phyloP scores from a whole-genome alignment of 2,113 vertebrate genomes.

The Motacilla alba region DNA sequence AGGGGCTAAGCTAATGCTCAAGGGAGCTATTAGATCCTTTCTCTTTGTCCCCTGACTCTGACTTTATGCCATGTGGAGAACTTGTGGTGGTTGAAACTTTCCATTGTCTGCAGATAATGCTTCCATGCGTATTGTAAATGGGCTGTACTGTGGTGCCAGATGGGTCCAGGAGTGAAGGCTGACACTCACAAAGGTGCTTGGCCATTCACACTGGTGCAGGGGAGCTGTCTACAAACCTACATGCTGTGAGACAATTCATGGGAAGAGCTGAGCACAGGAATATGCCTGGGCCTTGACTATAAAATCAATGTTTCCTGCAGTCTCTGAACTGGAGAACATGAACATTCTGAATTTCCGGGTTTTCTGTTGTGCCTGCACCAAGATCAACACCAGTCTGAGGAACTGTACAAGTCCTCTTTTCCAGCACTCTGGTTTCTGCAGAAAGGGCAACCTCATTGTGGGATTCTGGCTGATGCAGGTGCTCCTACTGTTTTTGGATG shows the following conservation, averaged over 20 bases:
- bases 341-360: neutral
- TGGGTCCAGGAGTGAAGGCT: neutral
- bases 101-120: neutral
- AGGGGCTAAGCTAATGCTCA: neutral
- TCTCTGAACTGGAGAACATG: neutral
- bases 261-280: neutral
- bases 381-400: neutral
- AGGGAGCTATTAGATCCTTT: neutral
- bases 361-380: neutral
- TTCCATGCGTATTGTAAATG: neutral
- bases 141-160: rapidly evolving
- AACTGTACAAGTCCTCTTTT: neutral
- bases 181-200: neutral
- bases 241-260: neutral
- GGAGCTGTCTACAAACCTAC: neutral
- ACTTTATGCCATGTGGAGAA: neutral
- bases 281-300: neutral
- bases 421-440: neutral
- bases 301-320: neutral
- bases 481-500: neutral
- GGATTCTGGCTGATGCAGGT: neutral
- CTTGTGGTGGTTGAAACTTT: neutral
- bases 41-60: neutral
- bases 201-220: neutral
- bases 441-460: neutral